A percentile compares a stretch with the other conserved stretches of the same genome.
Conservation (phyloP, 2,797 vertebrate species). For the Periophthalmus magnuspinnatus region DNA sequence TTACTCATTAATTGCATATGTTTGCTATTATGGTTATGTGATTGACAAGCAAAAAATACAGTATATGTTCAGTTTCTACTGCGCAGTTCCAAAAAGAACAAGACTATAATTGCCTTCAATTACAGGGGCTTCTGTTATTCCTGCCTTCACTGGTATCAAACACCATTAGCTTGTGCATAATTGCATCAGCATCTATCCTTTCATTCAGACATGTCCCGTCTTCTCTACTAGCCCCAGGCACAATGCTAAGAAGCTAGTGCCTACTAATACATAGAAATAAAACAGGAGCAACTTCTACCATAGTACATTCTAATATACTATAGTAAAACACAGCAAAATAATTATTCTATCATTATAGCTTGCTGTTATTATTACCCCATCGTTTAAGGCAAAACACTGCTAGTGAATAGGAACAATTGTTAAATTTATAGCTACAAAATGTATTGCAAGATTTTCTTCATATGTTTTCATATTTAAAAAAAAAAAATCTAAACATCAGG, state of each 20-base stretch:
- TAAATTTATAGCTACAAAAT: too few relatives aligned
- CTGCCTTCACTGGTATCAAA: constrained; percentile 42
- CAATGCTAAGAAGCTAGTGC: constrained; percentile 24
- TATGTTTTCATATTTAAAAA: too few relatives aligned
- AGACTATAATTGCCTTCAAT: constrained; percentile 42
- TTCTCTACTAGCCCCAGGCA: constrained; percentile 49
- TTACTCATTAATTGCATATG: too few relatives aligned
- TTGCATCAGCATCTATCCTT: constrained; percentile 49
- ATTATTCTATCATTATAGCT: not conserved
- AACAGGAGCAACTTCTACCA: constrained; percentile 14
- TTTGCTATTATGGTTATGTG: not conserved
- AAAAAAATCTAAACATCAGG: too few relatives aligned
- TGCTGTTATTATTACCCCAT: not conserved
- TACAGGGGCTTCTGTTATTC: constrained; percentile 34
- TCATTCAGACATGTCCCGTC: constrained; percentile 61
- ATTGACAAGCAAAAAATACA: constrained; percentile 13
- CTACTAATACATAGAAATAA: constrained; percentile 23
- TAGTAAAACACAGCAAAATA: not conserved
- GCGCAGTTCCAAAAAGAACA: constrained; percentile 13
- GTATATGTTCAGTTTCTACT: constrained; percentile 5
- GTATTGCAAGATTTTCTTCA: too few relatives aligned
- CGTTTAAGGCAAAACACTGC: not conserved
- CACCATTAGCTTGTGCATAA: constrained; percentile 53
- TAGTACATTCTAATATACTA: not conserved
- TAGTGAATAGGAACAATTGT: too few relatives aligned